Evolutionary conservation across 2,888 invertebrate genomes (phyloP), one percentile per base, ranked within the genome.

Genomic region (Perizoma affinitatum): DNA sequence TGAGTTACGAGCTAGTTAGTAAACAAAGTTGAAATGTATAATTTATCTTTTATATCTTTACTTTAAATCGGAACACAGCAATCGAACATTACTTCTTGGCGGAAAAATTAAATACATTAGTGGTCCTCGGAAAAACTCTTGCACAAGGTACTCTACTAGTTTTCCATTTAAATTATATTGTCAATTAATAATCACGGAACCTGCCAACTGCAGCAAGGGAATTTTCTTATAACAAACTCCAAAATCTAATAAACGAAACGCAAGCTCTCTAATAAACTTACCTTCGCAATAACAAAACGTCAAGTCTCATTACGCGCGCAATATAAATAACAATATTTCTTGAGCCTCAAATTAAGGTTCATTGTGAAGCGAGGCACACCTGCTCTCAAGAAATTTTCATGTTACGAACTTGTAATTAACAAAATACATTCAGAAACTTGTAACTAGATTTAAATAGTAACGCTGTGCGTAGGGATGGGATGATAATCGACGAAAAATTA

Each of bases 401-500:
- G 86, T 84, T 63, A 75, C 80, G 80, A 86, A 87, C 86, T 89
- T 85, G 88, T 90, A 90, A 91, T 91, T 90, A 87, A 90, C 89
- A 89, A 90, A 91, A 91, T 90, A 90, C 89, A 90, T 90, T 90
- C 89, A 84, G 80, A 90, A 69, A 91, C 90, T 91, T 89, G 88
- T 91, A 92, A 92, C 91, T 87, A 82, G 90, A 90, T 92, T 92
- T 90, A 90, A 90, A 90, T 90, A 90, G 90, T 89, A 88, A 87
- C 86, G 84, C 82, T 77, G 79, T 77, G 75, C 65, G 61, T 69
- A 69, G 60, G 49, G 65, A 72, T 71, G 78, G 63, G 64, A 10
- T 40, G 47, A 40, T 4, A 66, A 65, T 73, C 70, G 72, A 71
- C 66, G 54, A 54, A 61, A 35, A 51, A 53, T 61, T n/a, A 38